A percentile compares a stretch with the other conserved stretches of the same genome.
These are phyloP conservation scores for Drosophila watanabei DNA, from an alignment of 1,140 invertebrate species.

Conservation along the genomic window DNA sequence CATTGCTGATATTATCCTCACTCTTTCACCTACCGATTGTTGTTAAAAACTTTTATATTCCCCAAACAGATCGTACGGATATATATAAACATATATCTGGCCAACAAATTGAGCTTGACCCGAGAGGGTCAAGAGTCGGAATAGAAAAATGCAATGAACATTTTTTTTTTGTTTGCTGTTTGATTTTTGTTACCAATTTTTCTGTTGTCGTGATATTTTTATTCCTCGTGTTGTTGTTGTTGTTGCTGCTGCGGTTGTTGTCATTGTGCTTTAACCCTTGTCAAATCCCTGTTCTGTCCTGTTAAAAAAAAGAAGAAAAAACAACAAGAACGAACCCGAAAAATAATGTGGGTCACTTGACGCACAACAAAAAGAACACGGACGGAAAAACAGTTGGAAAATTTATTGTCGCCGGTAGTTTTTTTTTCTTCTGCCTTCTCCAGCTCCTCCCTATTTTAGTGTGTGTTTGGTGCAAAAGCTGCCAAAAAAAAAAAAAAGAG, in stretches of 20 bases:
- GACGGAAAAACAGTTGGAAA: conserved; percentile 50
- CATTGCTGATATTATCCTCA: conserved; percentile 14
- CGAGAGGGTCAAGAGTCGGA: conserved; percentile 28
- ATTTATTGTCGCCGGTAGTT: conserved; percentile 53
- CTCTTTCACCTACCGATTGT: not conserved
- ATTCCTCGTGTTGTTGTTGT: conserved; percentile 2
- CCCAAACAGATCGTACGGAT: conserved; percentile 17
- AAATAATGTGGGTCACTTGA: conserved; percentile 57
- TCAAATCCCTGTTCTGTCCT: conserved; percentile 42
- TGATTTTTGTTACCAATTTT: conserved; percentile 52
- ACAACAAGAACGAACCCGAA: conserved; percentile 37
- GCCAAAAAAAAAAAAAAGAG: conserved; percentile 29
- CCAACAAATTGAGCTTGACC: conserved; percentile 44
- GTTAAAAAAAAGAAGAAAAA: not conserved
- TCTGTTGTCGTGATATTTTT: conserved; percentile 37
- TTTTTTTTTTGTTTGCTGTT: conserved; percentile 15
- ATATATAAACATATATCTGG: conserved; percentile 8
- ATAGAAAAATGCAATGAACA: conserved; percentile 30
- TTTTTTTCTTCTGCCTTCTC: not conserved
- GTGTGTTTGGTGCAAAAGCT: conserved; percentile 38
- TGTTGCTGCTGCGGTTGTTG: conserved; percentile 38
- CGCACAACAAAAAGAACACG: conserved; percentile 44
- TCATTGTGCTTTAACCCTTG: conserved; percentile 53
- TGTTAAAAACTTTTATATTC: conserved; percentile 21
- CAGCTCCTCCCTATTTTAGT: not conserved